phyloP scores from a whole-genome alignment of 1,140 invertebrate species.

The Heterodera schachtii region DNA sequence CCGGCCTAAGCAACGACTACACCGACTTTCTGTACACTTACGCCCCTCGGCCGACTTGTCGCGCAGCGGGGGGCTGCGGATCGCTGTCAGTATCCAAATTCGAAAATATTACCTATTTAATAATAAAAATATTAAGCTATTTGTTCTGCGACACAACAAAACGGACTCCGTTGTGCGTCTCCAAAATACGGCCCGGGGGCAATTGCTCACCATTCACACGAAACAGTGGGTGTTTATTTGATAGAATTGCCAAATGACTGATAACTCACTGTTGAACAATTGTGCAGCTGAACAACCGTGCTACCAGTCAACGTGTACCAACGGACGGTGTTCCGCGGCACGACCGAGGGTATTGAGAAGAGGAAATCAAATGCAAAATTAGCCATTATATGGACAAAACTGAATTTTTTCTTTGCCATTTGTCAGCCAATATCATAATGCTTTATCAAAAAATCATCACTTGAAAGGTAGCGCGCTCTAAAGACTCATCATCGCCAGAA shows the following conservation, averaged over 20 bases:
- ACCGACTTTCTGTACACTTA: constrained; percentile 62
- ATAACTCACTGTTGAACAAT: neutral
- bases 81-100: constrained; percentile 39
- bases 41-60: constrained; percentile 67
- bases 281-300: neutral
- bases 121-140: constrained; percentile 34
- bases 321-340: neutral
- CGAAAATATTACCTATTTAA: neutral
- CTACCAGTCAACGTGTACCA: neutral
- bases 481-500: neutral
- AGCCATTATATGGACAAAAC: too few species aligned
- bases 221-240: neutral
- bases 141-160: constrained; percentile 58
- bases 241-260: too few species aligned
- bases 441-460: neutral
- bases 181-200: constrained; percentile 58
- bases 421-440: neutral
- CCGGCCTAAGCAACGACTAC: constrained; percentile 62
- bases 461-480: neutral
- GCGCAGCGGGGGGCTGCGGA: constrained; percentile 83
- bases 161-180: constrained; percentile 50
- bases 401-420: too few species aligned
- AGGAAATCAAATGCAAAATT: too few species aligned
- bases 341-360: neutral
- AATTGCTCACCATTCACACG: constrained; percentile 22